Base-by-base conservation (phyloP, 2,797 vertebrate genomes). In the Numenius phaeopus region DNA sequence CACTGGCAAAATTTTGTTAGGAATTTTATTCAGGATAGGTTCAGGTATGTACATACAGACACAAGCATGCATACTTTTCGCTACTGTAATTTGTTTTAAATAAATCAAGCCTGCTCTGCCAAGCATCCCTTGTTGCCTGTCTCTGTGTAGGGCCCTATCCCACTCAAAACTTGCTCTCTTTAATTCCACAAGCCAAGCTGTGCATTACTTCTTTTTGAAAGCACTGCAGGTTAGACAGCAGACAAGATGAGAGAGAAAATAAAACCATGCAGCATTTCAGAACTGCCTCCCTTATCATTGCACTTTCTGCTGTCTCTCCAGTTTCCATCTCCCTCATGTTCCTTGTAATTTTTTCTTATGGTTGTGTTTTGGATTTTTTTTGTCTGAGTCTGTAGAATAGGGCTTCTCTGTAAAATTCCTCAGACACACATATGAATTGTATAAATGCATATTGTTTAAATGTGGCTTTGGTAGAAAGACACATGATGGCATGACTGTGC, bases 401-500 rank as follows among this genome's bases (percentile, higher is more conserved):
- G 18, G 24, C 3, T 87, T 73, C 21, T 84, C 78, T 82, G 19
- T 44, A 61, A 55, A 93, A 71, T 58, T 75, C 37, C 44, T 89
- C 39, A 65, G 70, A 73, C 2, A 8, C 3, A 9, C 10, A 7
- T 17, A 29, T 1, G n/a, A 88, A 37, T 49, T 49, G 47, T 49
- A 24, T 49, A 49, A 49, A 0, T 4, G 62, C 16, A 29, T 5
- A 1, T 1, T 14, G 21, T 5, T 27, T 3, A 24, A 24, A 37
- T 3, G 16, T 21, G 46, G 40, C n/a, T 83, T 37, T 23, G 44
- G 80, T 40, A 70, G 49, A 37, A 80, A 44, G 40, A 47, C 15
- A 2, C 32, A 4, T 0, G 3, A 11, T 1, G 15, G 14, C 47
- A 32, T 0, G 21, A 24, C 49, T 20, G 47, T 44, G 67, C 49